Conservation (phyloP, 2,888 invertebrate species). For the Lochmaea capreae region DNA sequence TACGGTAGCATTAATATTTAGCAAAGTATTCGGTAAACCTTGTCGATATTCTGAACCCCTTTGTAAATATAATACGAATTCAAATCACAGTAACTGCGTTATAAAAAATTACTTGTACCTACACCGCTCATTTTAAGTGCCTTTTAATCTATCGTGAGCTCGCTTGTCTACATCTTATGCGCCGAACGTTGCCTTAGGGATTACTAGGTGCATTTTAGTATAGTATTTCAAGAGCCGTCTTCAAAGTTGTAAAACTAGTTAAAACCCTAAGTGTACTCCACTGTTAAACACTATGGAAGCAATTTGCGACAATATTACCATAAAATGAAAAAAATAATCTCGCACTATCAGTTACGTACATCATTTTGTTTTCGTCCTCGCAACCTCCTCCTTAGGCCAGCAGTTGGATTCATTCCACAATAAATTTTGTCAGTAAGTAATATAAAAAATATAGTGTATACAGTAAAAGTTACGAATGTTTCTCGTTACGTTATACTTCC, state of each 20-base stretch:
- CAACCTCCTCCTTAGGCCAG: background rate
- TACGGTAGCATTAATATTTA: background rate
- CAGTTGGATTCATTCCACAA: background rate
- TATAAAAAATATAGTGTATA: background rate
- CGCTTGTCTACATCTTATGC: slow-evolving; percentile 7
- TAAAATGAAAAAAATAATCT: slow-evolving; percentile 1
- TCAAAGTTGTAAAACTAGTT: slow-evolving; percentile 14
- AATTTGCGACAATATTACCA: slow-evolving; percentile 18
- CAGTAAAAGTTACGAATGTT: no score
- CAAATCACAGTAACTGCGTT: background rate
- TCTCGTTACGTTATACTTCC: no score
- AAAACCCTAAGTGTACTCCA: slow-evolving; percentile 13
- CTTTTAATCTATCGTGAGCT: slow-evolving; percentile 1
- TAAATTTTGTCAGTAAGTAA: background rate
- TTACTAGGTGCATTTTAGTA: slow-evolving; percentile 12
- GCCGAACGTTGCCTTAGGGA: slow-evolving; percentile 7
- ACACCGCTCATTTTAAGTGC: background rate
- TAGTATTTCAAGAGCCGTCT: slow-evolving; percentile 7
- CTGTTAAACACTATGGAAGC: slow-evolving; percentile 15
- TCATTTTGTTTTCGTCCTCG: slow-evolving; percentile 2
- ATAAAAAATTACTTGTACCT: background rate
- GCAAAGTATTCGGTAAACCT: no score
- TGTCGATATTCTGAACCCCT: no score
- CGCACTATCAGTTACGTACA: slow-evolving; percentile 8
- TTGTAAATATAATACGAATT: no score